Conservation (phyloP, 2,797 vertebrate species). For the Tarsius wallacei region DNA sequence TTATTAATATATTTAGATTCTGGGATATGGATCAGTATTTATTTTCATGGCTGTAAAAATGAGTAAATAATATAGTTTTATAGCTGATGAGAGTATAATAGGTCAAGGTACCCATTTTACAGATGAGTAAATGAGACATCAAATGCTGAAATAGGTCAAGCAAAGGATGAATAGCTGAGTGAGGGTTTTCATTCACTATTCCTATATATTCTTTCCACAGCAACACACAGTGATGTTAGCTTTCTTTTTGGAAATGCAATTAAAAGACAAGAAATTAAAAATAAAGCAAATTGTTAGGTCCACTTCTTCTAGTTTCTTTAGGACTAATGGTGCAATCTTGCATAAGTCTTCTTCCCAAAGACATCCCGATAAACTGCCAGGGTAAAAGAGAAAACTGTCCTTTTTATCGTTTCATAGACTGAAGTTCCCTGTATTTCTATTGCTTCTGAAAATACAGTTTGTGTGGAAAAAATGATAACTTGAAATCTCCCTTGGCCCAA, state of each 20-base stretch:
- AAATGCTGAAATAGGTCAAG: background rate
- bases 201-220: background rate
- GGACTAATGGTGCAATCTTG: background rate
- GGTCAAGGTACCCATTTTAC: background rate
- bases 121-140: conserved; percentile 9
- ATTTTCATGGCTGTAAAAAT: background rate
- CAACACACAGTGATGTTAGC: background rate
- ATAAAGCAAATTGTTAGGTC: background rate
- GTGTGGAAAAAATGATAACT: conserved; percentile 52
- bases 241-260: conserved; percentile 60
- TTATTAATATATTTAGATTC: background rate
- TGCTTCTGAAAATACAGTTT: conserved; percentile 38
- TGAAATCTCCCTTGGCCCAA: background rate
- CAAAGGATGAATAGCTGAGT: background rate
- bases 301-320: background rate
- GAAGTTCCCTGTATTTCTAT: conserved; percentile 45
- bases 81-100: background rate
- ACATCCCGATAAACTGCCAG: background rate
- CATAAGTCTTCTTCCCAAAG: background rate
- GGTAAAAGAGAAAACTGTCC: background rate
- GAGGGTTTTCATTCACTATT: background rate
- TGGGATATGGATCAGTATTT: background rate
- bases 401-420: background rate
- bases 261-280: conserved; percentile 22
- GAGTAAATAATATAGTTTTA: background rate